Evolutionary conservation across 2,113 vertebrate species (phyloP).

Genomic region (Equus przewalskii): DNA sequence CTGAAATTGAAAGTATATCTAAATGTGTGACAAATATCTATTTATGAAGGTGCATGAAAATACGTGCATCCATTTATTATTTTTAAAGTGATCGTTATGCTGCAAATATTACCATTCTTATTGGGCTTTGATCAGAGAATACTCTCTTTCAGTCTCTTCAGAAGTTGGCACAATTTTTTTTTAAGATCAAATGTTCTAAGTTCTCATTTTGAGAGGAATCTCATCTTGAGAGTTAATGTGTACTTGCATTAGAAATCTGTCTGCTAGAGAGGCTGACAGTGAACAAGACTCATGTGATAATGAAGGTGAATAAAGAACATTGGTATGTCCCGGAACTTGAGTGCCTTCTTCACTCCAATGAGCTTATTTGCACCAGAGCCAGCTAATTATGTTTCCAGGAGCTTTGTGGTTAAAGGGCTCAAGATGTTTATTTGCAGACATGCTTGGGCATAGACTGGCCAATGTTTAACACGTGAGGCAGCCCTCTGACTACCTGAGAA

Average conservation of each 20-base stretch:
- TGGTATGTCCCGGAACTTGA: background rate
- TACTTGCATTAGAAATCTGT: background rate
- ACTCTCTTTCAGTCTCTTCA: background rate
- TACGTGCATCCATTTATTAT: background rate
- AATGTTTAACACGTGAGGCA: background rate
- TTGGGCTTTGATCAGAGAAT: background rate
- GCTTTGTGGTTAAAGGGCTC: constrained; percentile 55
- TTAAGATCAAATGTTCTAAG: background rate
- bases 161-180: background rate
- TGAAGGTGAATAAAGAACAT: background rate
- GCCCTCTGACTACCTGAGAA: background rate
- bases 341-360: background rate
- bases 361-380: background rate
- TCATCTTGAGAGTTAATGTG: background rate
- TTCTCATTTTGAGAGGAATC: background rate
- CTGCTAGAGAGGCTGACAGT: background rate
- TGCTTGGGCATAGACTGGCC: background rate
- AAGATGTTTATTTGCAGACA: constrained; percentile 59
- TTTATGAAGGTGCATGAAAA: background rate
- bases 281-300: background rate
- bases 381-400: constrained; percentile 55
- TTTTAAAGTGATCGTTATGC: background rate
- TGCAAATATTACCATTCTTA: background rate
- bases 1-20: background rate
- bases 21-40: background rate